phyloP scores from a whole-genome alignment of 2,113 vertebrate species.

The Proterorhinus semilunaris region DNA sequence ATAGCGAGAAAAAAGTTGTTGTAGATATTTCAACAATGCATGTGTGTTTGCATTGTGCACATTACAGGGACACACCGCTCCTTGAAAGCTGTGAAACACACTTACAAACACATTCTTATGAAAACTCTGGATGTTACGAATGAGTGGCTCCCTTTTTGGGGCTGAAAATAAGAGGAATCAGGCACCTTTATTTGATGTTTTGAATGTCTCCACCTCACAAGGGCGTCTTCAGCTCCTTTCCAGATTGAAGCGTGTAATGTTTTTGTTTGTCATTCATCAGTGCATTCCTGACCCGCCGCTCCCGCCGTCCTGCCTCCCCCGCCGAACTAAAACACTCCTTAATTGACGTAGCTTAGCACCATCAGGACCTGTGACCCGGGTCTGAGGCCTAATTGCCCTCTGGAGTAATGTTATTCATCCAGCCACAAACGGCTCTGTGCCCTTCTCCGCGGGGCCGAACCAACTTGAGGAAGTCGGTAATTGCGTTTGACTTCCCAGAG shows the following conservation, averaged over 20 bases:
- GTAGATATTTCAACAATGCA: neutral
- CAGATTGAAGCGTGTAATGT: neutral
- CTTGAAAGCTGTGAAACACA: too few relatives aligned
- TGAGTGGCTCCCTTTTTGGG: too few relatives aligned
- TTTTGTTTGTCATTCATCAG: constrained; percentile 15
- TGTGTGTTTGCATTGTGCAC: too few relatives aligned
- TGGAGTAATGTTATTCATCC: constrained; percentile 54
- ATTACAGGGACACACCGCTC: too few relatives aligned
- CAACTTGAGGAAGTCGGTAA: constrained; percentile 50
- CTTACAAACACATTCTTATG: too few relatives aligned
- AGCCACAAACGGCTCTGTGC: constrained; percentile 37
- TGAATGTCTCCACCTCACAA: neutral
- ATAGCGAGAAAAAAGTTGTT: neutral
- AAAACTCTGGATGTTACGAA: too few relatives aligned
- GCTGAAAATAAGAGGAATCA: too few relatives aligned
- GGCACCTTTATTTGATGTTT: too few relatives aligned
- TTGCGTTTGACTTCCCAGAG: constrained; percentile 57
- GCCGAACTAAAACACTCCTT: constrained; percentile 25
- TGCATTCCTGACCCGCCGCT: neutral
- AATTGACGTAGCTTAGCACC: constrained; percentile 30
- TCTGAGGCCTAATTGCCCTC: constrained; percentile 58
- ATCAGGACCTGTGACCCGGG: constrained; percentile 39
- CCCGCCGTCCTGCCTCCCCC: neutral
- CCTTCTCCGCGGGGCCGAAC: constrained; percentile 19
- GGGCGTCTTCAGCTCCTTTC: neutral